Evolutionary conservation across 2,113 vertebrate species (phyloP), one percentile per base, ranked within the genome.

Genomic region (Sphyrna mokarran): DNA sequence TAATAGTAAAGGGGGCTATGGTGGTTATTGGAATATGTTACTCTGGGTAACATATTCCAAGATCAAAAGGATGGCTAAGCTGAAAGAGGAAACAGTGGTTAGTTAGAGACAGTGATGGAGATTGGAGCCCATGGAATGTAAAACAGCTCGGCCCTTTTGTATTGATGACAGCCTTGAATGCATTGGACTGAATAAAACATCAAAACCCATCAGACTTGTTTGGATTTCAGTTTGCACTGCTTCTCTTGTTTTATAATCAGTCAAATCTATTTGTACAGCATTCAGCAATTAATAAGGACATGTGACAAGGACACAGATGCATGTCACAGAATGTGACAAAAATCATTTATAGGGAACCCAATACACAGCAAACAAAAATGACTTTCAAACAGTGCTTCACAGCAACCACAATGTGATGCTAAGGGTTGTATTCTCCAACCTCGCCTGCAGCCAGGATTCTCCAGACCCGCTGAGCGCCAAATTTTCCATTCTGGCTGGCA

Each of bases 121-220:
- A 29, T 9, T 29, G 33, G 58, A 63, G 63, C 29, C n/a, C 16
- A 18, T 91, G 87, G 16, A 91, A 91, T 16, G 33, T 40, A 43
- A 80, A 86, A 86, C 78, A 86, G 20, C 33, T 10, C 23, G 61
- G 20, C 58, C 87, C 87, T 91, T 91, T 91, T 91, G 87, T 91
- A 63, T 6, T n/a, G 29, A n/a, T 8, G 16, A 91, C 86, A 40
- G 33, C 26, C 6, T 29, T 18, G 29, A 18, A 91, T 54, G 13
- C 6, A 91, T 63, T 18, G 87, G 29, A n/a, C 63, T 91, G 87
- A 91, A 91, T n/a, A 63, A 18, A 91, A 91, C 58, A 29, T 26
- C 4, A 14, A n/a, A 78, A 78, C n/a, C 78, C n/a, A 16, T 0
- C n/a, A 80, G n/a, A 16, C 13, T 16, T 40, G 33, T 29, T 80